Evolutionary conservation across 2,113 vertebrate species (phyloP).

Genomic region (Xiphorhynchus elegans): DNA sequence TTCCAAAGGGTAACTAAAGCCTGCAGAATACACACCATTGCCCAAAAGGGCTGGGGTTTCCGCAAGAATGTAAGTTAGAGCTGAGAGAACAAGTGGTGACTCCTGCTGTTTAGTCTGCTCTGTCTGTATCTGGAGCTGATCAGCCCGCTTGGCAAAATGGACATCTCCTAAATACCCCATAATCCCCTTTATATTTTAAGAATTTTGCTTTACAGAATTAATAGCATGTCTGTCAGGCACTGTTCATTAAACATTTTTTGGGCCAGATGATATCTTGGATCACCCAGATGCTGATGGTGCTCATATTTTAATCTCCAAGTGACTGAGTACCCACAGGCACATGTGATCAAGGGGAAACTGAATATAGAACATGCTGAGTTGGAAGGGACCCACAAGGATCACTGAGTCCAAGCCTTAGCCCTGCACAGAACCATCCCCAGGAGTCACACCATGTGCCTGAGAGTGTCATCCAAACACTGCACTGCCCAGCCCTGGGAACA

Average conservation of each 20-base stretch:
- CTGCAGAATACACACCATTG: not conserved
- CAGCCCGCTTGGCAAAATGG: not conserved
- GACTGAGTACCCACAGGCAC: not conserved
- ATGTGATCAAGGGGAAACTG: not conserved
- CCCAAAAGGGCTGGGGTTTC: not conserved
- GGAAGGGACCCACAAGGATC: not conserved
- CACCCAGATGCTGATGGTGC: not conserved
- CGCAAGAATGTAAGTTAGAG: not conserved
- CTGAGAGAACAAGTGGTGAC: not conserved
- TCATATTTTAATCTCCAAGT: not conserved
- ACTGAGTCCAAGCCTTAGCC: not conserved
- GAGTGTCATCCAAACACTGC: not conserved
- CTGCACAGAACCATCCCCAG: not conserved
- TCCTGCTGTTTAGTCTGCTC: not conserved
- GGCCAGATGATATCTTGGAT: not conserved
- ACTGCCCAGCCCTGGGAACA: not conserved
- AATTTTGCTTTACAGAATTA: not conserved
- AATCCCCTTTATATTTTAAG: not conserved
- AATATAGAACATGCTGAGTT: not conserved
- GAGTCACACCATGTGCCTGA: not conserved
- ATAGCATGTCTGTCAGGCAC: not conserved
- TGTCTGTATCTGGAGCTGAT: conserved; percentile 29
- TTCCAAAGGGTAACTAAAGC: conserved; percentile 41
- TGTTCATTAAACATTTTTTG: not conserved
- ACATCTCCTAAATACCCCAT: not conserved